Evolutionary conservation across 2,888 invertebrate species (phyloP), one percentile per base, ranked within the genome.

Genomic region (Chloromyia formosa): DNA sequence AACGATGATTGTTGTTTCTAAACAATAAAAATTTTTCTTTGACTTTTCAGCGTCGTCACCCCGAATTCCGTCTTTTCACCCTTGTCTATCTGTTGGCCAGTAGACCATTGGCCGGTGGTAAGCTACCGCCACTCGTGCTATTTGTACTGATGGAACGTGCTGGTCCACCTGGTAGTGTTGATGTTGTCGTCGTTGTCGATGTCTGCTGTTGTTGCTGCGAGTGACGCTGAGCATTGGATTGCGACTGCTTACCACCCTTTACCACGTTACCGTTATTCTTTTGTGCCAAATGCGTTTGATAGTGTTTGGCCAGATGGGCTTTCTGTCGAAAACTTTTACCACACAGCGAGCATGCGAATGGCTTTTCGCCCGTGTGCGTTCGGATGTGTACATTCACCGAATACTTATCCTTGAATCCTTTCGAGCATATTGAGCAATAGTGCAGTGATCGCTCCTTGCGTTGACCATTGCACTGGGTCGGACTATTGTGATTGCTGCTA

Each of bases 351-450:
- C 98, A 98, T 45, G 94, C 90, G 85, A 98, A 98, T 0, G 98
- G 98, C 83, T 98, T 98, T 85, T 98, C 98, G 0, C 97, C 98
- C 0, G 98, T 98, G 84, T 98, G 98, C 27, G 98, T 98, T 80
- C 98, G 89, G 80, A 98, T 95, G 86, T 98, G 98, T 62, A 98
- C 98, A 84, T 98, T 98, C 74, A 98, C 96, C 77, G 97, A 94
- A 89, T 98, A 98, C 85, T 96, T 96, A 85, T 96, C 96, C 85
- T 96, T 96, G 86, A 96, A 96, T 3, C 95, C 95, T 83, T 95
- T 95, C 80, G 94, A 94, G 86, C 95, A 97, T 85, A 98, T 94
- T 84, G 94, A 91, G 88, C 98, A 91, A 86, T 96, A 93, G 86
- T 99, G 93, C 78, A 97, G 86, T 76, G 96, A 92, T 80, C 96